A percentile compares a stretch with the other conserved stretches of the same genome.
Evolutionary conservation across 2,888 invertebrate species (phyloP).

Genomic region (Torymus texanus): DNA sequence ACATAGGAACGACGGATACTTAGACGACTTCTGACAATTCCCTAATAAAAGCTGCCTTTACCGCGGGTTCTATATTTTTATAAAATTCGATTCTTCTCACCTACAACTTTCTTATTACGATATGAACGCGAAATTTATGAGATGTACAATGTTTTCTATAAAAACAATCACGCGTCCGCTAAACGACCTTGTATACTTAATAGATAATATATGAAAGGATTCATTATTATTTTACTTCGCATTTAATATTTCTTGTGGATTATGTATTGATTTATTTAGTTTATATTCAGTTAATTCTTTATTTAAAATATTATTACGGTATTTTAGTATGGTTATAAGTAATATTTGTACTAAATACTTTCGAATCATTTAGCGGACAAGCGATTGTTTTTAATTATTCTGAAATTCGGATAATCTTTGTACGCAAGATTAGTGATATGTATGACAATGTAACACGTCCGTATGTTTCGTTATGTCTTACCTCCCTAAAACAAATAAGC

Average conservation of each 20-base stretch:
- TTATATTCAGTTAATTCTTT: background rate
- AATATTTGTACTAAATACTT: no score
- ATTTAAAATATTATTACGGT: no score
- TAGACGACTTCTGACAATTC: background rate
- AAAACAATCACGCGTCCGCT: no score
- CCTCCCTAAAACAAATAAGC: no score
- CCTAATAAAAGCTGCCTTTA: background rate
- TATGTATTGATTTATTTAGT: background rate
- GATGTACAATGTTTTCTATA: conserved; percentile 1
- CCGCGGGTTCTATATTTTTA: conserved; percentile 3
- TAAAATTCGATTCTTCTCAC: conserved; percentile 25
- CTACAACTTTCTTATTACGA: background rate
- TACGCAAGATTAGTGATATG: background rate
- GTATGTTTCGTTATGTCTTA: conserved; percentile 11
- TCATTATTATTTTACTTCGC: no score
- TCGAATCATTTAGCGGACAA: background rate
- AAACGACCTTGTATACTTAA: no score
- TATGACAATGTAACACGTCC: background rate
- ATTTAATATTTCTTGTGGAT: no score
- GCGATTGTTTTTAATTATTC: background rate
- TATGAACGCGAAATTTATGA: background rate
- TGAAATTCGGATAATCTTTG: background rate
- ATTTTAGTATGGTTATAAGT: no score
- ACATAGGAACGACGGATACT: conserved; percentile 23
- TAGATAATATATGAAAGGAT: no score